Conservation (phyloP, 2,797 vertebrate genomes). For the Peromyscus melanophrys region DNA sequence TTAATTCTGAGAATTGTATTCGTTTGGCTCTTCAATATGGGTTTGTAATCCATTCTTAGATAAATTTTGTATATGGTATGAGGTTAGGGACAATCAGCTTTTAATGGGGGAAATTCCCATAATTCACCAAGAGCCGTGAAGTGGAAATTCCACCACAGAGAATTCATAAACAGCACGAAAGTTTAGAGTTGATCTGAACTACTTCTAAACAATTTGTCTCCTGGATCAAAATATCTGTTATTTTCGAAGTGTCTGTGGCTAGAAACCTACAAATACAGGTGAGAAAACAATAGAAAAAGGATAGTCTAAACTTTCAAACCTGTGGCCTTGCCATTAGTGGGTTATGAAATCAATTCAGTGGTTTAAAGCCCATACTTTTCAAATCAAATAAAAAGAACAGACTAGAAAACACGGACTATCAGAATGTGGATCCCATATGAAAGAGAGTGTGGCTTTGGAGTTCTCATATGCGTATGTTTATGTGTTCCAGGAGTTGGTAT, state of each 20-base stretch:
- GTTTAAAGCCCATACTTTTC: constrained; percentile 51
- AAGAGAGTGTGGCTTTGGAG: constrained; percentile 31
- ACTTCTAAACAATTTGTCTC: constrained; percentile 48
- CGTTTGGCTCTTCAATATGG: constrained; percentile 38
- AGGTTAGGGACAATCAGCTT: constrained; percentile 6
- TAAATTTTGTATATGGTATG: constrained; percentile 16
- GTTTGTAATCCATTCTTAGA: not conserved
- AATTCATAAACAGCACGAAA: not conserved
- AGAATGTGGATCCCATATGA: not conserved
- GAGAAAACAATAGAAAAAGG: constrained; percentile 53
- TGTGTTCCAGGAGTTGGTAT: not conserved
- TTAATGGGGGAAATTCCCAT: constrained; percentile 1
- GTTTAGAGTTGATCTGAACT: constrained; percentile 36
- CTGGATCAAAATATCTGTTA: not conserved
- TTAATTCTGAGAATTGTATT: constrained; percentile 47
- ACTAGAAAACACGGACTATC: constrained; percentile 55
- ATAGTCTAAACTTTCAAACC: constrained; percentile 59
- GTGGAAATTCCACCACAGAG: not conserved
- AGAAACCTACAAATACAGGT: constrained; percentile 43
- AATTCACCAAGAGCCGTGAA: constrained; percentile 18
- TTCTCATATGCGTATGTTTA: not conserved
- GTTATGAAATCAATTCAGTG: constrained; percentile 53
- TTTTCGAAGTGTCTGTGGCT: not conserved
- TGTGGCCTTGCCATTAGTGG: constrained; percentile 21
- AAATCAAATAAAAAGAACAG: constrained; percentile 67